These are phyloP conservation scores for Cremastinae sp. DNA, from an alignment of 2,888 invertebrate species.

Conservation along the genomic window DNA sequence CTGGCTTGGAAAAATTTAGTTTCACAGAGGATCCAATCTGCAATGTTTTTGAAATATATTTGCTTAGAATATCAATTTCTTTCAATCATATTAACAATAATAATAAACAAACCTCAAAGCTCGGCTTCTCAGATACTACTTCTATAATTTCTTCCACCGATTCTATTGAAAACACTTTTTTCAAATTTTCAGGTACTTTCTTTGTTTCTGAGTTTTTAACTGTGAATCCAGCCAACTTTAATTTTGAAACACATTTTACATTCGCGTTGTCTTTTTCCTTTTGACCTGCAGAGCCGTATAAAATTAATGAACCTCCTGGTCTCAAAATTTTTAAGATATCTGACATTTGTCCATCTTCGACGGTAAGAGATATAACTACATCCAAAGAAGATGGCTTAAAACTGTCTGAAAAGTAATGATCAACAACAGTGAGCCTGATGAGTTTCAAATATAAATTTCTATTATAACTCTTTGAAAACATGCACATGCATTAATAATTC, in stretches of 20 bases:
- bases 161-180: slow-evolving; percentile 51
- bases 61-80: slow-evolving; percentile 82
- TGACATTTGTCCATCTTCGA: slow-evolving; percentile 81
- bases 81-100: slow-evolving; percentile 61
- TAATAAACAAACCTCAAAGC: slow-evolving; percentile 70
- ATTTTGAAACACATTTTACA: slow-evolving; percentile 76
- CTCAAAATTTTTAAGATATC: slow-evolving; percentile 84
- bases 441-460: background rate
- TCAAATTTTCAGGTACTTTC: slow-evolving; percentile 44
- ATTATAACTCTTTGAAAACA: background rate
- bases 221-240: slow-evolving; percentile 86
- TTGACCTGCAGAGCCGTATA: slow-evolving; percentile 80
- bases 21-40: slow-evolving; percentile 84
- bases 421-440: background rate
- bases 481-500: no score
- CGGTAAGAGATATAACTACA: slow-evolving; percentile 81
- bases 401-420: slow-evolving; percentile 80
- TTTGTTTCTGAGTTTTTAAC: slow-evolving; percentile 69
- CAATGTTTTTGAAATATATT: slow-evolving; percentile 41
- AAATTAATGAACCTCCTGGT: slow-evolving; percentile 83
- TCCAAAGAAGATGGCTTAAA: slow-evolving; percentile 84
- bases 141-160: slow-evolving; percentile 63
- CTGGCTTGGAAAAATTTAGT: slow-evolving; percentile 80
- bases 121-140: slow-evolving; percentile 73
- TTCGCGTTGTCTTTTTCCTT: slow-evolving; percentile 59